A percentile compares a stretch with the other conserved stretches of the same genome.
Conservation (phyloP, 2,888 invertebrate genomes). For the Choreutis nemorana region DNA sequence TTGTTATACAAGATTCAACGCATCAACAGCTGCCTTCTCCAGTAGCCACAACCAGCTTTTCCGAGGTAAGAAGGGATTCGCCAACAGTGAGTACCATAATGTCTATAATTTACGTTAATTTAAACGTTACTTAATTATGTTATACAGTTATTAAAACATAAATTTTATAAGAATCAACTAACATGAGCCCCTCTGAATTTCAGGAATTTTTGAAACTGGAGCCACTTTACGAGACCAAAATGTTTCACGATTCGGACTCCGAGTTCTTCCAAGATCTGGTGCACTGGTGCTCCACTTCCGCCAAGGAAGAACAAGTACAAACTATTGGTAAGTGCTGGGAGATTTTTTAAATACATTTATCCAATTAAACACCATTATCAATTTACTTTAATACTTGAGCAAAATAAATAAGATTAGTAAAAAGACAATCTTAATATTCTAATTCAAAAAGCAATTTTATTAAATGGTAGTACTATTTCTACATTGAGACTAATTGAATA, state of each 20-base stretch:
- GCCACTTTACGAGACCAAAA: conserved; percentile 44
- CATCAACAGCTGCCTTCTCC: conserved; percentile 27
- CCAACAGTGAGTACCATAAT: conserved; percentile 41
- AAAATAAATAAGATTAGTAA: too few relatives aligned
- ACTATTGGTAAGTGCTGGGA: conserved; percentile 42
- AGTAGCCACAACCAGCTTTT: conserved; percentile 38
- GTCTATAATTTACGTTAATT: conserved; percentile 27
- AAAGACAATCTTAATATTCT: not conserved
- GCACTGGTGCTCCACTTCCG: conserved; percentile 65
- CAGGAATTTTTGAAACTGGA: conserved; percentile 58
- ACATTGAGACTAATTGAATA: too few relatives aligned
- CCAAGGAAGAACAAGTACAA: conserved; percentile 55
- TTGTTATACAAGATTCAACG: conserved; percentile 39
- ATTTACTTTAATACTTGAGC: too few relatives aligned
- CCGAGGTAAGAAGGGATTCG: conserved; percentile 46
- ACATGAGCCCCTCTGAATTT: conserved; percentile 26
- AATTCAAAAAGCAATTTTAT: not conserved
- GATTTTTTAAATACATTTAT: not conserved
- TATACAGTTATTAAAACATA: conserved; percentile 13
- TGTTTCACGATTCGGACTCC: conserved; percentile 62
- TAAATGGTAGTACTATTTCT: too few relatives aligned
- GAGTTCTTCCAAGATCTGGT: conserved; percentile 78
- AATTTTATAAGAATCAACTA: too few relatives aligned
- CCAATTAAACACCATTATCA: not conserved
- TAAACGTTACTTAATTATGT: conserved; percentile 25